Base-by-base conservation (phyloP, 2,797 vertebrate species). In the Ctenopoma kingsleyae region DNA sequence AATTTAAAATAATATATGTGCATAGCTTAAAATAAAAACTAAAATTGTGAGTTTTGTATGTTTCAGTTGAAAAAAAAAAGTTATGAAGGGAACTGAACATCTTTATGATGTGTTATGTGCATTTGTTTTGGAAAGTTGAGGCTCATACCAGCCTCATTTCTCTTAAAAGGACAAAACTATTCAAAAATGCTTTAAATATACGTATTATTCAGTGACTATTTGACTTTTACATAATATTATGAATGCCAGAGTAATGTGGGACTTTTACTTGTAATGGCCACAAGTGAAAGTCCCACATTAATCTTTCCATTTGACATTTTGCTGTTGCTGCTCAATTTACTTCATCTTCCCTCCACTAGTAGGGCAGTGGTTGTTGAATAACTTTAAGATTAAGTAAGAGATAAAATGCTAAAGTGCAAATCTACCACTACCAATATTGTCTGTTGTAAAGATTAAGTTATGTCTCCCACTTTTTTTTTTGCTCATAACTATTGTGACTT, bases 21-120 rank as follows among this genome's bases (percentile, higher is more conserved):
- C 62, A 76, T 55, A 65, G 61, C 55, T 82, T 70, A 36, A 81
- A 87, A 85, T 84, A 74, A 85, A 86, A 58, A 67, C 4, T 38
- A 4, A 51, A 60, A 65, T 19, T 22, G 12, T 54, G 61, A 53
- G 23, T 58, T 81, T 65, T 67, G 60, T 76, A 47, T 68, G 36
- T 70, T 60, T 67, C 8, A 57, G 12, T 80, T 74, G 11, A 49
- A 48, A 43, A 48, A 38, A 50, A 17, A 43, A 43, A 50, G 36
- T 40, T 7, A 54, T 57, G n/a, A 48, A 58, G 23, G 12, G 12
- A 58, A 48, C 25, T 44, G 7, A 40, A 5, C 7, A 1, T 67
- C n/a, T 12, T 30, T 55, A 17, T 35, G 0, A 46, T 69, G 12
- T 35, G 40, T 35, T 57, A 43, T 36, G 44, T 36, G 20, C 50